Base-by-base conservation (phyloP, 2,113 vertebrate genomes). In the Ranitomeya variabilis region DNA sequence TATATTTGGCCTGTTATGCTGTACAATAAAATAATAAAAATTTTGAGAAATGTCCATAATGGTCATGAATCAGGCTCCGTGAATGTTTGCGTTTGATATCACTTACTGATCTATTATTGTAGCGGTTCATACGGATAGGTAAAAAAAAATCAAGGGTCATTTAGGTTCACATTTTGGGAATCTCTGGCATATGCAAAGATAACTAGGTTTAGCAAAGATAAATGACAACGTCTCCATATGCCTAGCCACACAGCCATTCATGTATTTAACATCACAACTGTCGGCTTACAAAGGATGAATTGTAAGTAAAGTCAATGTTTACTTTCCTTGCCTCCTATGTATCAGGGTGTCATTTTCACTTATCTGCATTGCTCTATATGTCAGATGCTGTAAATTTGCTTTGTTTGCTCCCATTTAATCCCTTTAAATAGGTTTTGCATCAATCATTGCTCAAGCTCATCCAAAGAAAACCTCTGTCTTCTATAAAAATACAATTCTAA, bases 351-450 rank as follows among this genome's bases (percentile, higher is more conserved):
- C 37, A n/a, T 69, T 52, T 83, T 83, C 64, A 69, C 51, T 67
- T 84, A 84, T 83, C 81, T 23, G 12, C 19, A 51, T 84, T 71
- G 6, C 62, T 84, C 66, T 23, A 15, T 55, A 16, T 71, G 64
- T 69, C 81, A 67, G 45, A 83, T 67, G 64, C 54, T 83, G 81
- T 84, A 14, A 69, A 26, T 67, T 69, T 71, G 64, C 54, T 67
- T 83, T 83, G 64, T 26, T 54, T 84, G n/a, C 52, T 18, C 60
- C 45, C 64, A 16, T 55, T 71, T 84, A 71, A 84, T 55, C 51
- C 82, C 23, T 84, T 55, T 71, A 26, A 84, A 71, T 84, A 69
- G 51, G 12, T 69, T 69, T 23, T 84, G n/a, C 66, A 84, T 71
- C 51, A 51, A 23, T 54, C 15, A 69, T 83, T 83, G 52, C 6